Evolutionary conservation across 2,888 invertebrate genomes (phyloP), one percentile per base, ranked within the genome.

Genomic region (Rhaphigaster nebulosa): DNA sequence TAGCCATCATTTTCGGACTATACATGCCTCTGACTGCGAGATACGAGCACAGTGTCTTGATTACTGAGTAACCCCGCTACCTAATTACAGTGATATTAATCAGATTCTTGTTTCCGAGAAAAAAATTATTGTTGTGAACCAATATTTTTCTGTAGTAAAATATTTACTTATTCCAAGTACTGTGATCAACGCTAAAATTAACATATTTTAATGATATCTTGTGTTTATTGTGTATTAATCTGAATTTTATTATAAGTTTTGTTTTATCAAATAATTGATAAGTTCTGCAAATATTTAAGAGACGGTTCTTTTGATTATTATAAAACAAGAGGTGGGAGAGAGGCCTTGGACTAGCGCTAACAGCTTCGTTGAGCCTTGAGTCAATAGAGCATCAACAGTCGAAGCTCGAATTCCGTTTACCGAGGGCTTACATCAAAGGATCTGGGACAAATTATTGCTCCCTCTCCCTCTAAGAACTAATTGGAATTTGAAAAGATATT

Each of bases 361-460:
- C 34, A 38, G 70, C 70, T 76, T 76, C 70, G 38, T 76, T 76
- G 70, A 76, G 34, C 70, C 70, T 20, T 38, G 70, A 76, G 70
- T 76, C 70, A 76, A 76, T 76, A 76, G 70, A 76, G 70, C 70
- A 76, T 76, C 70, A 76, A 76, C 70, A 76, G 20, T 76, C 70
- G 70, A 38, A 38, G 70, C 70, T 76, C 70, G 5, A 76, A 76
- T 76, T 76, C 70, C 70, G 70, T 76, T 76, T 76, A 76, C 70
- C 70, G 38, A 26, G 70, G 38, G 38, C 70, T 38, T 76, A 76
- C 20, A 76, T 76, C 70, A 76, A 76, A 76, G 70, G 70, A 76
- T 38, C 70, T 38, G 34, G 70, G 20, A 20, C 18, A 23, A 76
- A 76, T 38, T 8, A 38, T 76, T 76, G 2, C 34, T 34, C 38